A percentile compares a stretch with the other conserved stretches of the same genome.
Conservation (phyloP, 2,113 vertebrate genomes). For the Phyllostomus hastatus region DNA sequence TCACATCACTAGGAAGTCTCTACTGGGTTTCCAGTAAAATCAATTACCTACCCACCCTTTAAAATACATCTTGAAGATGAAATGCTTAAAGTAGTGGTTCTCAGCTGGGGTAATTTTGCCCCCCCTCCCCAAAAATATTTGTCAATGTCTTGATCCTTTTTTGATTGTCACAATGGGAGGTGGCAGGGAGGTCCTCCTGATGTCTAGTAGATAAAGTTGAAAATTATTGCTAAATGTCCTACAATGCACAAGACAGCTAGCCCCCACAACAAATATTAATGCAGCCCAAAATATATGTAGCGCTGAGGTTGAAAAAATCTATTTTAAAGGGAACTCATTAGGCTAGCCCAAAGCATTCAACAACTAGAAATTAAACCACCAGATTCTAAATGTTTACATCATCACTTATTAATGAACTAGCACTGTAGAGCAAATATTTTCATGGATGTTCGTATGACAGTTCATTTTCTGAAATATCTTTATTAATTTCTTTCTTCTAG, state of each 20-base stretch:
- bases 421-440: not conserved
- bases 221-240: not conserved
- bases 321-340: not conserved
- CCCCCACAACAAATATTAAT: not conserved
- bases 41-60: not conserved
- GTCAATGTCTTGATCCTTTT: not conserved
- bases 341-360: not conserved
- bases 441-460: not conserved
- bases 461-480: slow-evolving; percentile 1
- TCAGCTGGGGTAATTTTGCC: not conserved
- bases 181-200: not conserved
- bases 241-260: not conserved
- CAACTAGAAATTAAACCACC: not conserved
- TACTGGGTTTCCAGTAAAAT: not conserved
- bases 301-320: not conserved
- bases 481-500: not conserved
- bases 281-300: not conserved
- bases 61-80: not conserved
- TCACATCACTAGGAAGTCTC: not conserved
- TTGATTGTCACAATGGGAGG: not conserved
- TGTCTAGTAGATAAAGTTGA: not conserved
- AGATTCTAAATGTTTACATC: not conserved
- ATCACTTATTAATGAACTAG: not conserved
- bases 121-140: not conserved
- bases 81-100: slow-evolving; percentile 14